Evolutionary conservation across 1,140 invertebrate genomes (phyloP).

Genomic region (Eumaeus atala): DNA sequence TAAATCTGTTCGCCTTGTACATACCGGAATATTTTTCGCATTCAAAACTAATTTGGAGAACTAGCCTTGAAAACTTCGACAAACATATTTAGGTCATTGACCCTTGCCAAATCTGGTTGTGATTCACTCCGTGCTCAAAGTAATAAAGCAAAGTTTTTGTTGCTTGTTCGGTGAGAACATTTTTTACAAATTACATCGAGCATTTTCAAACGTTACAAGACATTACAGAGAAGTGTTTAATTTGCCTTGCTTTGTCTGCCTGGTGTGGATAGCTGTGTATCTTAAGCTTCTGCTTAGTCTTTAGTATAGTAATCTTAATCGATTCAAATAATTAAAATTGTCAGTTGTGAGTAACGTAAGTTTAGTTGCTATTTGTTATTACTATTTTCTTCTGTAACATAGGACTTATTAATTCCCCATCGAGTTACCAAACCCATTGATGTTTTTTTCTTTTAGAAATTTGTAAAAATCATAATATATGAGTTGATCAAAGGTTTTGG

Average conservation of each 20-base stretch:
- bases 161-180: conserved; percentile 50
- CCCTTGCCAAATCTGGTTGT: conserved; percentile 69
- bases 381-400: too few relatives aligned
- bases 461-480: too few relatives aligned
- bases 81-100: conserved; percentile 71
- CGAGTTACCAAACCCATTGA: too few relatives aligned
- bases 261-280: too few relatives aligned
- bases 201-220: not conserved
- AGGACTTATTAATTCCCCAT: too few relatives aligned
- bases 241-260: not conserved
- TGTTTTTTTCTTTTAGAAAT: too few relatives aligned
- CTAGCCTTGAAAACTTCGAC: conserved; percentile 67
- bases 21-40: conserved; percentile 47
- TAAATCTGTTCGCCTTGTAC: conserved; percentile 43
- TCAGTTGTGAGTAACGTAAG: too few relatives aligned
- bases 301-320: too few relatives aligned
- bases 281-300: too few relatives aligned
- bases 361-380: too few relatives aligned
- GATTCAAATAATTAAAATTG: too few relatives aligned
- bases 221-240: conserved; percentile 1
- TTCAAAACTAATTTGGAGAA: conserved; percentile 55
- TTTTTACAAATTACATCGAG: conserved; percentile 41
- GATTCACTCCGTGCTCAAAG: conserved; percentile 67
- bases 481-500: too few relatives aligned
- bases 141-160: conserved; percentile 70